A percentile compares a stretch with the other conserved stretches of the same genome.
phyloP scores from a whole-genome alignment of 2,888 invertebrate species.

The Caenorhabditis drosophilae region DNA sequence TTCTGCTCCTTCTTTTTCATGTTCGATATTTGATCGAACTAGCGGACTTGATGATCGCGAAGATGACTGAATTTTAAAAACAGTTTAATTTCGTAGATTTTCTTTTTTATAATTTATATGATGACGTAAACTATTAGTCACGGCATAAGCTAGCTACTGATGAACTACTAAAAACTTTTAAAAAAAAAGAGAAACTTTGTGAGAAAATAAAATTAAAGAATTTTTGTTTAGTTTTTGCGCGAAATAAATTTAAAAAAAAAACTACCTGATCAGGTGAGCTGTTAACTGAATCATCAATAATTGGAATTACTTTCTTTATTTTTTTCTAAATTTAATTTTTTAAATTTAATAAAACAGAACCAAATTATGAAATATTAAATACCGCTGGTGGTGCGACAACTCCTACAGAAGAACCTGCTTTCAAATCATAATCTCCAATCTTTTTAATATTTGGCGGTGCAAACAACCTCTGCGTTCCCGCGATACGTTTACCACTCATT shows the following conservation, averaged over 20 bases:
- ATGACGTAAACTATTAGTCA: not conserved
- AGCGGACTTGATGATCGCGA: constrained; percentile 5
- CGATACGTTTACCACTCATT: constrained; percentile 20
- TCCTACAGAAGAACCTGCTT: too few species aligned
- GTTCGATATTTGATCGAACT: too few species aligned
- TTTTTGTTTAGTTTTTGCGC: not conserved
- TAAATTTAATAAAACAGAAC: too few species aligned
- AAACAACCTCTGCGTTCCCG: constrained; percentile 28
- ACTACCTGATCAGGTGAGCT: constrained; percentile 20
- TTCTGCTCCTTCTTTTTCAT: too few species aligned
- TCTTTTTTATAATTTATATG: not conserved
- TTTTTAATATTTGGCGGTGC: constrained; percentile 9
- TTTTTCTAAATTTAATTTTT: too few species aligned
- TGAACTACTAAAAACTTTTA: not conserved
- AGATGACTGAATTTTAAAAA: too few species aligned
- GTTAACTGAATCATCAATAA: constrained; percentile 34
- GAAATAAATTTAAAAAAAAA: not conserved
- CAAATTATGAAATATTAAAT: too few species aligned
- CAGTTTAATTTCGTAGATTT: too few species aligned
- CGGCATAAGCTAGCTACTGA: not conserved
- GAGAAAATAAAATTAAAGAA: not conserved
- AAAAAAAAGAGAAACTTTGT: not conserved
- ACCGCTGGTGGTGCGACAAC: too few species aligned
- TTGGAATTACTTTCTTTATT: constrained; percentile 24
- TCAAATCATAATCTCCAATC: not conserved